Evolutionary conservation across 2,797 vertebrate species (phyloP), one percentile per base, ranked within the genome.

Genomic region (Dromococcyx pavoninus): DNA sequence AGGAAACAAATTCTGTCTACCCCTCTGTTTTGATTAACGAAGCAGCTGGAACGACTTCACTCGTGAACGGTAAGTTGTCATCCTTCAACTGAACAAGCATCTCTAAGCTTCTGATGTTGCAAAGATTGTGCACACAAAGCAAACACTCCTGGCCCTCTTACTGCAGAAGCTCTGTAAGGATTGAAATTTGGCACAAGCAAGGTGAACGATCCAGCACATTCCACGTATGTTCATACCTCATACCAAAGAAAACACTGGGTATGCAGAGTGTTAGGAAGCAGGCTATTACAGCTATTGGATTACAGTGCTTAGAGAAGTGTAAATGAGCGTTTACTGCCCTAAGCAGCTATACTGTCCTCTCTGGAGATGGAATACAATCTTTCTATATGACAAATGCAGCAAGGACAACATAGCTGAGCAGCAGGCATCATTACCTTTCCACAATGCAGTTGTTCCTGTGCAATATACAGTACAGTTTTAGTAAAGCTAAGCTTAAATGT

Each of bases 191-290:
- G 85, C 73, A 50, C 41, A 84, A 87, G 57, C 57, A 84, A 86
- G 23, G 44, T 53, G n/a, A 80, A 75, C 13, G 46, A 84, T 66
- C 79, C 91, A 89, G 56, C 35, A 41, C 35, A 44, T 60, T 32
- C 65, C 48, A 8, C 9, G 5, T 22, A 14, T 28, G 53, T 71
- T 48, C 50, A 21, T 53, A 41, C 44, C 33, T 82, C 32, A 61
- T 23, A 82, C 44, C 75, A 67, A 43, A 56, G n/a, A 33, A 62
- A 78, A 60, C 43, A 74, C 71, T 15, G 44, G 43, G 44, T 33
- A 65, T 53, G 86, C 92, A 93, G 85, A 91, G 92, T 83, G 51
- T 41, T 81, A 58, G 81, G 69, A 91, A 94, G 77, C 13, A 78
- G 53, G 78, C 10, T 66, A 66, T 67, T 53, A 35, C 48, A 53